Evolutionary conservation across 1,140 invertebrate genomes (phyloP).

Genomic region (honey bee (Apis mellifera)): DNA sequence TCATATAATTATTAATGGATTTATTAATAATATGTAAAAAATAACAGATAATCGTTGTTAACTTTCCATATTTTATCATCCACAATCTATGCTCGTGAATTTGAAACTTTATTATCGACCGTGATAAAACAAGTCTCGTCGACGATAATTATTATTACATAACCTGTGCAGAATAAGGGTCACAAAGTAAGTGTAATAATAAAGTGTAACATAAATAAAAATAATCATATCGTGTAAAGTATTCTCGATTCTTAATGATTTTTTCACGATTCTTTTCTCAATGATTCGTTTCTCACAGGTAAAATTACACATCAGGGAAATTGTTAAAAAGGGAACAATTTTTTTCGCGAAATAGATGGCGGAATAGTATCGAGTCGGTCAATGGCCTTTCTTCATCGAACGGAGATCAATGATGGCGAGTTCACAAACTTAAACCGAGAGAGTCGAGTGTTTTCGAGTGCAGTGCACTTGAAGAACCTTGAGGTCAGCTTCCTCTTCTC

Average conservation of each 20-base stretch:
- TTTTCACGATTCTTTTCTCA: no score
- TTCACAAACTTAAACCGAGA: conserved; percentile 6
- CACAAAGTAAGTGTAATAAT: not conserved
- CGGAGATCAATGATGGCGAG: conserved; percentile 10
- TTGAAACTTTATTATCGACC: not conserved
- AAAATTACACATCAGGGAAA: not conserved
- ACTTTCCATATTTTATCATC: not conserved
- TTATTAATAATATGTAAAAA: no score
- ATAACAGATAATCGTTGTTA: not conserved
- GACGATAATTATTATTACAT: not conserved
- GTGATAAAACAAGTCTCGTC: not conserved
- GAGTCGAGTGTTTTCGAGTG: not conserved
- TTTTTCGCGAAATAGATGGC: not conserved
- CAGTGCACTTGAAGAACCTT: not conserved
- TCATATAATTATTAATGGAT: not conserved
- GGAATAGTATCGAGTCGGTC: no score
- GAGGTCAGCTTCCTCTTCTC: not conserved
- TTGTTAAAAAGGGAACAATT: not conserved
- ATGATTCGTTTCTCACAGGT: no score
- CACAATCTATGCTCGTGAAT: not conserved
- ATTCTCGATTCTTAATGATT: not conserved
- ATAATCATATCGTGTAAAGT: not conserved
- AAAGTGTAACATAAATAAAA: not conserved
- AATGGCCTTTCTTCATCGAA: not conserved
- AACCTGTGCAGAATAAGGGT: not conserved